Evolutionary conservation across 2,888 invertebrate genomes (phyloP).

Genomic region (Tridacna gigas): DNA sequence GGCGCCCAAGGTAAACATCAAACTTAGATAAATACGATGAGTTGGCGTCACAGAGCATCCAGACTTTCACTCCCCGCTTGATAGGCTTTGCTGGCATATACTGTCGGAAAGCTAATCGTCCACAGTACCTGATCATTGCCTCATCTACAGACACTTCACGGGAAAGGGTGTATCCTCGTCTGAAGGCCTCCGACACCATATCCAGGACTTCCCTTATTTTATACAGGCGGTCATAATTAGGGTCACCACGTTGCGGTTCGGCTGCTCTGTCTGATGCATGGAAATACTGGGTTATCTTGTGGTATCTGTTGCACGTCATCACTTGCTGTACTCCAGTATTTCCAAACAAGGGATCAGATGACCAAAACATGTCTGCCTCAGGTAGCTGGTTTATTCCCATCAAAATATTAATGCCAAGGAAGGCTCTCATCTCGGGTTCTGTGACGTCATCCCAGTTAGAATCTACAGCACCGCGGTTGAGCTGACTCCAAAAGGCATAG

Average conservation of each 20-base stretch:
- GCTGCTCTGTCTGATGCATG: conserved; percentile 33
- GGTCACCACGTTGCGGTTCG: conserved; percentile 8
- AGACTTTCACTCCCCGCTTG: conserved; percentile 43
- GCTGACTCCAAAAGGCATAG: conserved; percentile 34
- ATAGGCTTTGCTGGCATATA: too few species aligned
- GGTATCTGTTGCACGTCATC: conserved; percentile 44
- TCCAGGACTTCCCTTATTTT: conserved; percentile 22
- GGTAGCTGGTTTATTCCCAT: conserved; percentile 52
- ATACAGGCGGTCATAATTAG: conserved; percentile 7
- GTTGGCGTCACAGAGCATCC: conserved; percentile 35
- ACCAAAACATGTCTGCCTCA: conserved; percentile 39
- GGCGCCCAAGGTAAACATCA: conserved; percentile 26
- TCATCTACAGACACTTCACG: conserved; percentile 40
- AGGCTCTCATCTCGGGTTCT: conserved; percentile 28
- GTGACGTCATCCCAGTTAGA: neutral
- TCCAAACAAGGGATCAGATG: conserved; percentile 25
- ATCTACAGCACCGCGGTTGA: neutral
- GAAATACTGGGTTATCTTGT: conserved; percentile 35
- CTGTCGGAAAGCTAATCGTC: conserved; percentile 25
- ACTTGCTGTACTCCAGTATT: conserved; percentile 18
- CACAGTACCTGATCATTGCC: conserved; percentile 35
- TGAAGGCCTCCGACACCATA: neutral
- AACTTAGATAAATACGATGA: conserved; percentile 30
- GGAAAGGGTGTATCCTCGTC: conserved; percentile 10
- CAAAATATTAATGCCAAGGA: conserved; percentile 35